Percentiles rank a stretch among this genome's conserved stretches.
Evolutionary conservation across 1,140 invertebrate genomes (phyloP).

Genomic region (Schmidtea mediterranea): DNA sequence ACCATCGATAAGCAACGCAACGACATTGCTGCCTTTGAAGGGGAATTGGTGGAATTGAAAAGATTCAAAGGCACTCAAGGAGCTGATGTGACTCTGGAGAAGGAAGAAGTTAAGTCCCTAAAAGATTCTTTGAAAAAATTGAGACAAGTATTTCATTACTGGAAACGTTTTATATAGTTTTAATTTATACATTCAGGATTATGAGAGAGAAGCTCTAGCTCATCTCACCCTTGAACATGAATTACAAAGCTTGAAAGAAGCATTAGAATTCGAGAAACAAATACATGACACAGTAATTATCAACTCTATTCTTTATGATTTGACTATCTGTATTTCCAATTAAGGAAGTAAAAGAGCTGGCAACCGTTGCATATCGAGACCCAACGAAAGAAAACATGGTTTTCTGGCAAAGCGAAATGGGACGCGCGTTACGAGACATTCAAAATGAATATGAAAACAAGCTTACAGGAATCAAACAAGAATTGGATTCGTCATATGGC

Average conservation of each 20-base stretch:
- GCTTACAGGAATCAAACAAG: constrained; percentile 23
- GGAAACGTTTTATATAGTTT: too few species aligned
- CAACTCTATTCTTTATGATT: background rate
- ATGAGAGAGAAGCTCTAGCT: too few species aligned
- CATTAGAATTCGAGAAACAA: constrained; percentile 25
- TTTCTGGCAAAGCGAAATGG: constrained; percentile 30
- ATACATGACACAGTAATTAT: constrained; percentile 10
- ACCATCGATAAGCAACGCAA: too few species aligned
- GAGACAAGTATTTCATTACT: background rate
- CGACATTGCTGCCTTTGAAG: too few species aligned
- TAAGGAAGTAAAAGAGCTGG: constrained; percentile 31
- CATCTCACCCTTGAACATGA: constrained; percentile 13
- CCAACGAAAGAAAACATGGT: constrained; percentile 29
- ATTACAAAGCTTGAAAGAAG: constrained; percentile 28
- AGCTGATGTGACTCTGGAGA: too few species aligned
- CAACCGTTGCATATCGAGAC: constrained; percentile 28
- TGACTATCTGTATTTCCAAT: too few species aligned
- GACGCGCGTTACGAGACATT: constrained; percentile 30
- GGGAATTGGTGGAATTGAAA: too few species aligned
- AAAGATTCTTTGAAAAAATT: too few species aligned
- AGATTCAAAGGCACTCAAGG: too few species aligned
- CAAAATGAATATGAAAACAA: constrained; percentile 29
- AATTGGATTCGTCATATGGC: constrained; percentile 24
- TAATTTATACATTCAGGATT: too few species aligned
- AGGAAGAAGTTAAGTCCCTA: too few species aligned